phyloP scores from a whole-genome alignment of 37 sponge, comb jelly and placozoan species.

The Geodia barretti region DNA sequence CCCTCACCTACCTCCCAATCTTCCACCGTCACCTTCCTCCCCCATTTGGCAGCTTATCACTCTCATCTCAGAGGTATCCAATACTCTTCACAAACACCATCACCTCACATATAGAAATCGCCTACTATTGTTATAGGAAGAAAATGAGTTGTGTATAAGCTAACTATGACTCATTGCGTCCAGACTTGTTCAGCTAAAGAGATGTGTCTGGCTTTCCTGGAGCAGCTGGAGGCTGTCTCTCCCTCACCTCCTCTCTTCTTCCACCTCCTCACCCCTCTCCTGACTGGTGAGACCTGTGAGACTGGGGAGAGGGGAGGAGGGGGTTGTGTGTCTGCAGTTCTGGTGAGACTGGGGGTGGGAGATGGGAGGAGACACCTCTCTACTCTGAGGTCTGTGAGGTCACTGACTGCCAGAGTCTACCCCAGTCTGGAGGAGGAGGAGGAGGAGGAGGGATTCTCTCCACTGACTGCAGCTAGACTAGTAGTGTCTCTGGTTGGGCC shows the following conservation, averaged over 20 bases:
- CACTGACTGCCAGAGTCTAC: not conserved
- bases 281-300: conserved; percentile 14
- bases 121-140: no score
- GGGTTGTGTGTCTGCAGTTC: not conserved
- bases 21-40: no score
- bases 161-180: not conserved
- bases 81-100: not conserved
- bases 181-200: conserved; percentile 69
- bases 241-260: conserved; percentile 1
- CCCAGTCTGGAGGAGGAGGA: conserved; percentile 2
- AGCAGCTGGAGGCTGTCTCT: conserved; percentile 46
- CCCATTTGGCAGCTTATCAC: conserved; percentile 23
- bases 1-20: no score
- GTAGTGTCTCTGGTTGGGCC: not conserved
- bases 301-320: not conserved
- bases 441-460: not conserved
- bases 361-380: not conserved
- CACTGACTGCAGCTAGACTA: not conserved
- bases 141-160: not conserved
- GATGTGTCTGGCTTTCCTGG: conserved; percentile 69
- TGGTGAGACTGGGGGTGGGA: not conserved
- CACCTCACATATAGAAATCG: not conserved
- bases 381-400: not conserved
- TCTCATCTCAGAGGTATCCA: conserved; percentile 8
- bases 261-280: conserved; percentile 36